phyloP scores from a whole-genome alignment of 2,113 vertebrate species.

The Labeo catla region DNA sequence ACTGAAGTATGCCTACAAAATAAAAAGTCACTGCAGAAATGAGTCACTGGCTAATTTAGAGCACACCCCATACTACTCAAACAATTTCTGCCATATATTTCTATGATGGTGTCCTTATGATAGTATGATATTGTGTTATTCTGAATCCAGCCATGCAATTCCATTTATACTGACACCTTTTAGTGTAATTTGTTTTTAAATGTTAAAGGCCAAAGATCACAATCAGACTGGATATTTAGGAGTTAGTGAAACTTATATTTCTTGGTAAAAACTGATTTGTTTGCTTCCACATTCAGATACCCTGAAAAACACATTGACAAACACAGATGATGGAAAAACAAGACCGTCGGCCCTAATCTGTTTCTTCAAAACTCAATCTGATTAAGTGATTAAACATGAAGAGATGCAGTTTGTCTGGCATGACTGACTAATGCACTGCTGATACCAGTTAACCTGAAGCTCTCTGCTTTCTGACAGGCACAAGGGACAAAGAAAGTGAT shows the following conservation, averaged over 20 bases:
- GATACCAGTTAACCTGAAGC: slow-evolving; percentile 5
- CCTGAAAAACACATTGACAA: background rate
- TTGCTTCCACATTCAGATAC: slow-evolving; percentile 29
- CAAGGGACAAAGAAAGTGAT: slow-evolving; percentile 13
- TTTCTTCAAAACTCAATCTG: slow-evolving; percentile 18
- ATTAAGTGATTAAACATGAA: slow-evolving; percentile 42
- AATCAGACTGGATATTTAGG: background rate
- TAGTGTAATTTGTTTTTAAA: too few species aligned
- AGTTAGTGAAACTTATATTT: background rate
- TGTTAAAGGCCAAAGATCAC: background rate
- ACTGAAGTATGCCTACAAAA: background rate
- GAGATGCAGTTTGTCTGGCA: slow-evolving; percentile 30
- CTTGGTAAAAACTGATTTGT: background rate
- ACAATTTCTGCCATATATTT: background rate
- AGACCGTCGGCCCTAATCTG: background rate
- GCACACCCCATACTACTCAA: background rate
- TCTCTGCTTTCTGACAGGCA: background rate
- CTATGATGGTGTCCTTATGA: background rate
- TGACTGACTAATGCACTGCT: slow-evolving; percentile 33
- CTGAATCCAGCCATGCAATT: background rate
- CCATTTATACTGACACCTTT: background rate
- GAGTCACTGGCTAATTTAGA: background rate
- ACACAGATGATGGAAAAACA: background rate
- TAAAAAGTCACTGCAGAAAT: background rate
- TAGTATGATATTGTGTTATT: background rate